Evolutionary conservation across 2,888 invertebrate species (phyloP).

Genomic region (Scaptodrosophila latifasciaeformis): DNA sequence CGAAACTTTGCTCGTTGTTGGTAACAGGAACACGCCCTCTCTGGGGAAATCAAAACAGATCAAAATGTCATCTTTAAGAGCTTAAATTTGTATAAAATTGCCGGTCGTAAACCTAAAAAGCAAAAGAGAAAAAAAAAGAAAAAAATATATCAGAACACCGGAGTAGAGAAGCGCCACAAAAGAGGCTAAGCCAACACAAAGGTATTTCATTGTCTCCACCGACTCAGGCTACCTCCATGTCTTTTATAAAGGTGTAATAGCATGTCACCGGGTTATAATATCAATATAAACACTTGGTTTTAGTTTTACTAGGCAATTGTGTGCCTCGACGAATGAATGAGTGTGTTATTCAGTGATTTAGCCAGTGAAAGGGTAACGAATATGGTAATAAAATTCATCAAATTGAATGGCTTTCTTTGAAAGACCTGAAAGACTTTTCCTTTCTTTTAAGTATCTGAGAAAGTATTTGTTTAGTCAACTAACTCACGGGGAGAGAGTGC

Average conservation of each 20-base stretch:
- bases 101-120: constrained; percentile 60
- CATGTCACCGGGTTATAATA: constrained; percentile 32
- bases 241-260: constrained; percentile 21
- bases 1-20: not conserved
- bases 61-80: constrained; percentile 74
- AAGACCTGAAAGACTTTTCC: too few species aligned
- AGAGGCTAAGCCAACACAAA: constrained; percentile 25
- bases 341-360: too few species aligned
- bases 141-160: too few species aligned
- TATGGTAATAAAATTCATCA: constrained; percentile 34
- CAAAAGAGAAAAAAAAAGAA: too few species aligned
- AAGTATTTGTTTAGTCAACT: too few species aligned
- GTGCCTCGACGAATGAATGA: not conserved
- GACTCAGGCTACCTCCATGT: constrained; percentile 8
- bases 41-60: constrained; percentile 73
- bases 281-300: constrained; percentile 47
- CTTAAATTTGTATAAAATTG: constrained; percentile 73
- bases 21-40: constrained; percentile 35
- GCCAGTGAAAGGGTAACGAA: too few species aligned
- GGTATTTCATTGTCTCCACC: constrained; percentile 20
- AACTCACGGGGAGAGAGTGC: too few species aligned
- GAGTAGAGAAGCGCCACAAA: not conserved
- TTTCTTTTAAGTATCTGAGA: too few species aligned
- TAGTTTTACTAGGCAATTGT: constrained; percentile 36
- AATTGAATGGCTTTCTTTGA: constrained; percentile 12